Evolutionary conservation across 1,140 invertebrate species (phyloP).

Genomic region (Pogonognathellus flavescens): DNA sequence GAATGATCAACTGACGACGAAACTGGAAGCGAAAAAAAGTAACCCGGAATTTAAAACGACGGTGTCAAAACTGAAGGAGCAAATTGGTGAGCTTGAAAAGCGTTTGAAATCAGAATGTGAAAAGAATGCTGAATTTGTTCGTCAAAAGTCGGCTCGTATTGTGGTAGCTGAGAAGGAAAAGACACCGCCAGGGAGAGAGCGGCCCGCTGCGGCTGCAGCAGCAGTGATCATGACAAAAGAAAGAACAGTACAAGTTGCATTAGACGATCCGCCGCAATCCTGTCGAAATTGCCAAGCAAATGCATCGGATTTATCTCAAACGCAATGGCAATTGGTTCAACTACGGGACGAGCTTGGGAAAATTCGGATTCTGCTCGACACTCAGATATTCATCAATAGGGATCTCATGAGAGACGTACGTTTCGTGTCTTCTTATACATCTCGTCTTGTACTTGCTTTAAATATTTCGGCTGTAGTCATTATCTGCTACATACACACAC

Average conservation of each 20-base stretch:
- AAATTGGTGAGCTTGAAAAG: constrained; percentile 17
- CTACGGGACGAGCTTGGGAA: not conserved
- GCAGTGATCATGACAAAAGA: too few relatives aligned
- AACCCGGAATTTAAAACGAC: not conserved
- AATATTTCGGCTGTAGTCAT: too few relatives aligned
- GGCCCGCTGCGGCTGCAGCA: not conserved
- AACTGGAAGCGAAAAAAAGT: constrained; percentile 15
- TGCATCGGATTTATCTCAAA: constrained; percentile 7
- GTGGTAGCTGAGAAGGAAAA: not conserved
- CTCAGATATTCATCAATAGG: constrained; percentile 14
- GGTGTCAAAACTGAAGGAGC: not conserved
- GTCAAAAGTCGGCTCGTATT: not conserved
- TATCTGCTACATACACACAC: too few relatives aligned
- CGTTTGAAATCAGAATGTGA: constrained; percentile 32
- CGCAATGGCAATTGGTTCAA: constrained; percentile 13
- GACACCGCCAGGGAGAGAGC: not conserved
- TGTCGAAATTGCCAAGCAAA: constrained; percentile 23
- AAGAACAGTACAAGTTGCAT: not conserved
- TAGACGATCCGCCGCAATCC: not conserved
- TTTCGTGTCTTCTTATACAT: too few relatives aligned
- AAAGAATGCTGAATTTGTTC: constrained; percentile 19
- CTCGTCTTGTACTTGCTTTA: too few relatives aligned
- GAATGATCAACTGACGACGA: constrained; percentile 10
- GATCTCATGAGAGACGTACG: constrained; percentile 38
- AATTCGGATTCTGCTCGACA: constrained; percentile 2